These are phyloP conservation scores for Eledone cirrhosa DNA, from an alignment of 2,888 invertebrate genomes.

Conservation along the genomic window DNA sequence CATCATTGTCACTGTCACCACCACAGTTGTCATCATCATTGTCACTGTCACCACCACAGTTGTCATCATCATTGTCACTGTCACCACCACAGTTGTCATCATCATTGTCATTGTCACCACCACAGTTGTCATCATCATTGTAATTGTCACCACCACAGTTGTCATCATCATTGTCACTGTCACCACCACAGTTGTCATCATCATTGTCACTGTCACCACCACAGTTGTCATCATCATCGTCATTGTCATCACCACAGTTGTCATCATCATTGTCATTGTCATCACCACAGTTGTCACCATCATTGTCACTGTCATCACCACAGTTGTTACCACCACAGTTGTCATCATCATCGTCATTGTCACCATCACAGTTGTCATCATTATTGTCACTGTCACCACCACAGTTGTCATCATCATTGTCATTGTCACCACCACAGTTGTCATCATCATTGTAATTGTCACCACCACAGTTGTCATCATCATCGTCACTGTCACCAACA, in stretches of 20 bases:
- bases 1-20: slow-evolving; percentile 25
- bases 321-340: neutral
- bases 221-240: slow-evolving; percentile 1
- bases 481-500: too few species aligned
- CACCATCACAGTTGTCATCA: neutral
- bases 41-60: slow-evolving; percentile 15
- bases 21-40: slow-evolving; percentile 27
- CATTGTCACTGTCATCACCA: neutral
- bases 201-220: too few species aligned
- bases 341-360: neutral
- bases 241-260: neutral
- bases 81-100: too few species aligned
- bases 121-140: too few species aligned
- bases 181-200: neutral
- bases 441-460: neutral
- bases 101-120: too few species aligned
- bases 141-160: too few species aligned
- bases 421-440: neutral
- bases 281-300: neutral
- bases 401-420: neutral
- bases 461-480: neutral
- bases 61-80: slow-evolving; percentile 21
- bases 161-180: neutral
- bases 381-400: neutral
- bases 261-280: neutral